These are phyloP conservation scores for Knipowitschia caucasica DNA, from an alignment of 2,797 vertebrate genomes.

Conservation along the genomic window DNA sequence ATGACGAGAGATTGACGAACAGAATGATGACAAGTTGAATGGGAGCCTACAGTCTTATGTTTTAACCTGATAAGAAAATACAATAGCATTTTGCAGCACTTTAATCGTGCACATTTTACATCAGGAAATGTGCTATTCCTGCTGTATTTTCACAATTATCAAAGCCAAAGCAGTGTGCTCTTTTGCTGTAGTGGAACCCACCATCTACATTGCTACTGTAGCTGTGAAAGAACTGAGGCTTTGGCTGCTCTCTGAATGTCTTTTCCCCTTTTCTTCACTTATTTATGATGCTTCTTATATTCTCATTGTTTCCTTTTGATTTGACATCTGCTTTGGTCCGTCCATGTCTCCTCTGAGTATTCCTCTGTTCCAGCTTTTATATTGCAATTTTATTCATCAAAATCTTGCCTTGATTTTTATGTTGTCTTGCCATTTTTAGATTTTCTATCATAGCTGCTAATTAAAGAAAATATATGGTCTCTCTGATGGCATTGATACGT, in stretches of 20 bases:
- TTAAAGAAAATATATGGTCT: not conserved
- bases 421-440: not conserved
- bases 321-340: not conserved
- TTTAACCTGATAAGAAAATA: too few relatives aligned
- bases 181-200: not conserved
- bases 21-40: too few relatives aligned
- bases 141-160: too few relatives aligned
- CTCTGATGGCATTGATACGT: too few relatives aligned
- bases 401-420: not conserved
- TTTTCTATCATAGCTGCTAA: not conserved
- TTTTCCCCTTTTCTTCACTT: constrained; percentile 28
- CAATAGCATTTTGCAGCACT: too few relatives aligned
- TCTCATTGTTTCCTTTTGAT: constrained; percentile 11
- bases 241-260: not conserved
- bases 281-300: constrained; percentile 20
- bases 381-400: not conserved
- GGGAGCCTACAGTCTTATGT: too few relatives aligned
- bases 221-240: not conserved
- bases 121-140: too few relatives aligned
- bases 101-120: too few relatives aligned
- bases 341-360: constrained; percentile 3
- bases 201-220: not conserved
- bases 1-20: too few relatives aligned
- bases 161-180: too few relatives aligned
- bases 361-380: constrained; percentile 1